phyloP scores from a whole-genome alignment of 1,140 invertebrate genomes.

The Orussus abietinus region DNA sequence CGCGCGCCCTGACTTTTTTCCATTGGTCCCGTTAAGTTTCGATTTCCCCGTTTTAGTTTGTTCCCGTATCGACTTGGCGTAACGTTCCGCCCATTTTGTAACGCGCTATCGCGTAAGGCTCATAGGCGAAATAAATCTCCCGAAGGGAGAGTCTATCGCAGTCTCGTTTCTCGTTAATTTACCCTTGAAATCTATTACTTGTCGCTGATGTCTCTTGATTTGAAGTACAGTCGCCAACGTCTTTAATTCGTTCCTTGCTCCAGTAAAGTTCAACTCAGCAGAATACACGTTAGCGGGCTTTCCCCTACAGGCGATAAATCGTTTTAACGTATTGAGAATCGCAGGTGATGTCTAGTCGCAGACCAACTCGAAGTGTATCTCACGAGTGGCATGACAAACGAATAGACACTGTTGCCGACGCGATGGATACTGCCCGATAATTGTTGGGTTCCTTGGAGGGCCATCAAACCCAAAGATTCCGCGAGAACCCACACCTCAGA shows the following conservation, averaged over 20 bases:
- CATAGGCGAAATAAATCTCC: too few relatives aligned
- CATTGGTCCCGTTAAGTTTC: slow-evolving; percentile 21
- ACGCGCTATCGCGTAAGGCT: too few relatives aligned
- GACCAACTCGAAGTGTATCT: slow-evolving; percentile 12
- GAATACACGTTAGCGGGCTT: slow-evolving; percentile 9
- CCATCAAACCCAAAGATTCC: too few relatives aligned
- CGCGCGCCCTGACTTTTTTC: too few relatives aligned
- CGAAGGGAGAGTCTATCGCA: too few relatives aligned
- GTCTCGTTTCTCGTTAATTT: slow-evolving; percentile 34
- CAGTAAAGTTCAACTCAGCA: slow-evolving; percentile 16
- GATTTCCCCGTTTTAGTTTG: slow-evolving; percentile 37
- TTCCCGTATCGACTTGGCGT: too few relatives aligned
- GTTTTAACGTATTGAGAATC: slow-evolving; percentile 11
- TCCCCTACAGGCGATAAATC: slow-evolving; percentile 14
- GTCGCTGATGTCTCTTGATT: slow-evolving; percentile 5
- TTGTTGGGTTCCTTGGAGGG: too few relatives aligned
- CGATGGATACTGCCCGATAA: too few relatives aligned
- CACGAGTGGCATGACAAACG: slow-evolving; percentile 29
- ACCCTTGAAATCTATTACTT: slow-evolving; percentile 2
- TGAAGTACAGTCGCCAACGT: neutral
- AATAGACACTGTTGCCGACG: too few relatives aligned
- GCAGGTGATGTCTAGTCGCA: slow-evolving; percentile 12
- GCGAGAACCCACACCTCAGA: too few relatives aligned
- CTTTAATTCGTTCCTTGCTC: slow-evolving; percentile 11
- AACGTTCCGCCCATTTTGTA: too few relatives aligned